Conservation (phyloP, 2,113 vertebrate genomes). For the Meriones unguiculatus region DNA sequence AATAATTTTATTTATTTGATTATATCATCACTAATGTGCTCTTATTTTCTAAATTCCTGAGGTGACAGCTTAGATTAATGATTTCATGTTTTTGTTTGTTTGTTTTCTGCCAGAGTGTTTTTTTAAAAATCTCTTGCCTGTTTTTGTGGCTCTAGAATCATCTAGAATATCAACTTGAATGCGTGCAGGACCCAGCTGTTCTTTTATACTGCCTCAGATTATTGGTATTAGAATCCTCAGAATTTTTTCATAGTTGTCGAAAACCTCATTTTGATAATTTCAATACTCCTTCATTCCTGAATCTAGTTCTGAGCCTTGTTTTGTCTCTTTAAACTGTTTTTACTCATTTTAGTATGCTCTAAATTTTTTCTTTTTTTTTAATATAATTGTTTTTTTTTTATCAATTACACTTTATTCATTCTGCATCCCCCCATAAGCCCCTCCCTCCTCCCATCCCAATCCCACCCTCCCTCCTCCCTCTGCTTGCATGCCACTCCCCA, state of each 20-base stretch:
- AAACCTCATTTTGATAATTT: background rate
- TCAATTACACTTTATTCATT: too few relatives aligned
- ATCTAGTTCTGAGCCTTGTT: background rate
- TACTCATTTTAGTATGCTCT: background rate
- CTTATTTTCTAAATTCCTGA: background rate
- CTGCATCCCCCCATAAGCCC: too few relatives aligned
- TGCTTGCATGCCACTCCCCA: too few relatives aligned
- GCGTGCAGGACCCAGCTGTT: background rate
- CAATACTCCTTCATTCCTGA: background rate
- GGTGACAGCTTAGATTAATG: background rate
- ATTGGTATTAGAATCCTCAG: background rate
- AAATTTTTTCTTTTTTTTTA: background rate
- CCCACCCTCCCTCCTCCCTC: too few relatives aligned
- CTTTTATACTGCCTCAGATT: background rate
- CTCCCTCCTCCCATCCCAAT: too few relatives aligned
- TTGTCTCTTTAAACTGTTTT: background rate
- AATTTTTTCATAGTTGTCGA: too few relatives aligned
- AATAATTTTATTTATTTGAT: background rate
- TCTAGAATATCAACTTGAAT: background rate
- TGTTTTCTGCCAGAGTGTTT: background rate
- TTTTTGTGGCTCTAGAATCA: background rate
- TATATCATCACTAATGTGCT: background rate
- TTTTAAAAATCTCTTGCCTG: background rate
- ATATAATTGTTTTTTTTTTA: too few relatives aligned
- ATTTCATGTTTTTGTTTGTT: background rate